phyloP scores from a whole-genome alignment of 2,888 invertebrate species.

The Rhabditophanes sp. region DNA sequence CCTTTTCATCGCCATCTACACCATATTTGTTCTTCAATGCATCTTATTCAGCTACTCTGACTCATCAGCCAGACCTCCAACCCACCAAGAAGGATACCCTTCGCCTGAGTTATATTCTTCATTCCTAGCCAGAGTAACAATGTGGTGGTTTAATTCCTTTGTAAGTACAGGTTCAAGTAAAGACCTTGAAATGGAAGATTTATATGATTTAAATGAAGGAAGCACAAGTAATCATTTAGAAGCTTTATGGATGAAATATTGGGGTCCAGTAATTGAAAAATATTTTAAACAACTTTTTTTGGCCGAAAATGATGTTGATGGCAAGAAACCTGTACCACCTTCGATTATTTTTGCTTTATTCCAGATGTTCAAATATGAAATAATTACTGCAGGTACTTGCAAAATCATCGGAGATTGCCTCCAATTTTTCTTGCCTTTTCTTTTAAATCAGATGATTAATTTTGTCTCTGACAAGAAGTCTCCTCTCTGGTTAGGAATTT shows the following conservation, averaged over 20 bases:
- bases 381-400: constrained; percentile 16
- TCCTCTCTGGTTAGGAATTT: constrained; percentile 25
- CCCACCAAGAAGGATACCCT: constrained; percentile 6
- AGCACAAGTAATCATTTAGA: constrained; percentile 18
- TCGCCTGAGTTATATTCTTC: constrained; percentile 31
- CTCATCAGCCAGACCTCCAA: too few species aligned
- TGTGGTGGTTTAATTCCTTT: constrained; percentile 32
- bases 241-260: constrained; percentile 24
- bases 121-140: constrained; percentile 28
- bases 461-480: constrained; percentile 21
- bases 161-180: constrained; percentile 22
- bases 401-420: constrained; percentile 25
- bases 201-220: constrained; percentile 27
- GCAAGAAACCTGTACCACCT: too few species aligned
- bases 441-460: constrained; percentile 54
- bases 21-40: too few species aligned
- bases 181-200: constrained; percentile 23
- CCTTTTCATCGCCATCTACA: too few species aligned
- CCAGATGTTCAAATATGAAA: constrained; percentile 55
- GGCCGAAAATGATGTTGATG: too few species aligned
- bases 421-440: constrained; percentile 60
- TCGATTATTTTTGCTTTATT: constrained; percentile 69
- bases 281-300: too few species aligned
- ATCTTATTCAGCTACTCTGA: too few species aligned
- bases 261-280: constrained; percentile 27